A percentile compares a stretch with the other conserved stretches of the same genome.
phyloP scores from a whole-genome alignment of 2,113 vertebrate genomes.

The Chaetura pelagica region DNA sequence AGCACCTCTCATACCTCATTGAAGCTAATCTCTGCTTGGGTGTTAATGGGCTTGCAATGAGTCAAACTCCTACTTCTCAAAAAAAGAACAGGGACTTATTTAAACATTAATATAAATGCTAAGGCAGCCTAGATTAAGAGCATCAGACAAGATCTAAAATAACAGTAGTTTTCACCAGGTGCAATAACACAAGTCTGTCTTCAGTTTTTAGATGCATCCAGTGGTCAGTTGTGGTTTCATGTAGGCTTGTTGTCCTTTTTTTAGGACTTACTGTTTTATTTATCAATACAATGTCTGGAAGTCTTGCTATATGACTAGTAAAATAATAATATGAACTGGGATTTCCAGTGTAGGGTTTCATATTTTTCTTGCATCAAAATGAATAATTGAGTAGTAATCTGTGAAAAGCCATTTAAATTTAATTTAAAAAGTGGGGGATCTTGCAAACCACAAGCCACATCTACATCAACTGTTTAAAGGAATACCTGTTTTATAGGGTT shows the following conservation, averaged over 20 bases:
- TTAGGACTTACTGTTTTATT: background rate
- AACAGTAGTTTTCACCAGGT: background rate
- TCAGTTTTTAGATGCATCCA: background rate
- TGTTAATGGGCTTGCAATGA: background rate
- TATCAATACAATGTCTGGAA: background rate
- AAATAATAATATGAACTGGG: constrained; percentile 9
- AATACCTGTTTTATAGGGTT: background rate
- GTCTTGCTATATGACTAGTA: background rate
- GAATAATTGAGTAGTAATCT: constrained; percentile 21
- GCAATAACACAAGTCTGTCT: background rate
- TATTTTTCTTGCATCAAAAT: constrained; percentile 36
- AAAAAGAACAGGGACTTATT: background rate
- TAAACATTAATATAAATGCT: background rate
- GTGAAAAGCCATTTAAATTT: background rate
- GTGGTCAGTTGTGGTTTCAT: background rate
- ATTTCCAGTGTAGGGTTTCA: background rate
- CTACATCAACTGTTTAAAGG: background rate
- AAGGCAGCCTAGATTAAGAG: background rate
- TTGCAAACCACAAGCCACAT: background rate
- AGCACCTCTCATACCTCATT: background rate
- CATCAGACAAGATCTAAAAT: background rate
- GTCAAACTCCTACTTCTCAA: background rate
- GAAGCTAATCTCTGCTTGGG: background rate
- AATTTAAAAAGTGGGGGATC: background rate
- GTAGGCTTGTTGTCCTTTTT: background rate